These are phyloP conservation scores for Mellilla xanthometata DNA, from an alignment of 2,888 invertebrate genomes.

Conservation along the genomic window DNA sequence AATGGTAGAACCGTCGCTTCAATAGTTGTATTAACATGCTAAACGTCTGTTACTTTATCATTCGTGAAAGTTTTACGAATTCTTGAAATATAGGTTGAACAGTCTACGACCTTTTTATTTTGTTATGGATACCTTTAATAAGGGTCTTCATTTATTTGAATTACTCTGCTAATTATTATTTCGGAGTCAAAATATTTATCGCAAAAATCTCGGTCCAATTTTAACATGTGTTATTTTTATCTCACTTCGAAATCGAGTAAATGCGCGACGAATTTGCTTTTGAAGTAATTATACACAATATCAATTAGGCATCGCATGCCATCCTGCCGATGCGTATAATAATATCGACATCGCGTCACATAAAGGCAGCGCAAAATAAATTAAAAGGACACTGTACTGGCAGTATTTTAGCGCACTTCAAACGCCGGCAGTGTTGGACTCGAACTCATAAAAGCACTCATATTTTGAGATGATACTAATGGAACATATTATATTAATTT, in stretches of 20 bases:
- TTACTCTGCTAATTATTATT: constrained; percentile 12
- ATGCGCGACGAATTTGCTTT: constrained; percentile 15
- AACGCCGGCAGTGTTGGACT: not conserved
- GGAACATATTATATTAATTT: too few species aligned
- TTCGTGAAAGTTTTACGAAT: constrained; percentile 62
- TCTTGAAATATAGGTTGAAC: constrained; percentile 52
- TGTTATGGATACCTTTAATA: not conserved
- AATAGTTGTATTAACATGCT: constrained; percentile 61
- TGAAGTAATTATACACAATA: constrained; percentile 31
- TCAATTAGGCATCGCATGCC: constrained; percentile 35
- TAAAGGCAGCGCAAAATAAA: constrained; percentile 65
- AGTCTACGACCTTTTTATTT: constrained; percentile 36
- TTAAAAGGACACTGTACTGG: constrained; percentile 35
- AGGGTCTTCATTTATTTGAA: constrained; percentile 19
- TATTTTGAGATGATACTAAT: not conserved
- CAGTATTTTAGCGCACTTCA: constrained; percentile 15
- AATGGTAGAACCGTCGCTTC: constrained; percentile 63
- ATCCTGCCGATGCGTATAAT: constrained; percentile 21
- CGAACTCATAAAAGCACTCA: not conserved
- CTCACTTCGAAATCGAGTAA: constrained; percentile 11
- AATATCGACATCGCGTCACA: constrained; percentile 38
- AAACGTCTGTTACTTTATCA: constrained; percentile 57
- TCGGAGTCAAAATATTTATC: constrained; percentile 17
- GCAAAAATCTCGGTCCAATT: constrained; percentile 4
- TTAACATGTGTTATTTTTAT: constrained; percentile 11